Evolutionary conservation across 2,888 invertebrate genomes (phyloP), one percentile per base, ranked within the genome.

Genomic region (Luperina testacea): DNA sequence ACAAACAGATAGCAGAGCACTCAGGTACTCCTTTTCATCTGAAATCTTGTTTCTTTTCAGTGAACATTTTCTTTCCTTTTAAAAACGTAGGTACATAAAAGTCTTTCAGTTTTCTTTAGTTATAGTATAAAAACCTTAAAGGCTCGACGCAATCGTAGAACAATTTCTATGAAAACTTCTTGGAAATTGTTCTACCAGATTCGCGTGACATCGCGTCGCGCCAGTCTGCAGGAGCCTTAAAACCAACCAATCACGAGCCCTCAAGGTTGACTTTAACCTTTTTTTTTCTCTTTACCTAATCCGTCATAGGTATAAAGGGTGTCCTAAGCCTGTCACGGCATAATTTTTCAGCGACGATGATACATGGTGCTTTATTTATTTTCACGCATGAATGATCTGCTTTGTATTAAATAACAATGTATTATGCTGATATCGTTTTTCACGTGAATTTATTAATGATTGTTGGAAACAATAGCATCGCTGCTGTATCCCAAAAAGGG

Each of bases 291-390:
- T 61, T 61, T 51, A 61, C 45, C 76, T 65, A 75, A 87, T 84
- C 84, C 84, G 84, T 84, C 84, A 84, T 76, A 75, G 86, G 86
- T 78, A 74, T 63, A 82, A 82, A 76, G 63, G 72, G n/a, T 78
- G 87, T 84, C 70, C 78, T 75, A 78, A 75, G 38, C 72, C 61
- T 74, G 84, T 84, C 84, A 69, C 57, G 32, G 73, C 20, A 84
- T 64, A 87, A 80, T 87, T 87, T 84, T 84, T 87, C 87, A 87
- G 5, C 81, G 71, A 51, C 67, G 65, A 76, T 84, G 84, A 87
- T 87, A 84, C 84, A 84, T 84, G 73, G 73, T 64, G 38, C 27
- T 65, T 48, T 68, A 75, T 75, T 83, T 83, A 75, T 84, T 87
- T 72, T 80, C 80, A 75, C 72, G 68, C 87, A 64, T 75, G 80